Percentiles rank a stretch among this genome's conserved stretches.
Evolutionary conservation across 2,113 vertebrate species (phyloP).

Genomic region (Python bivittatus): DNA sequence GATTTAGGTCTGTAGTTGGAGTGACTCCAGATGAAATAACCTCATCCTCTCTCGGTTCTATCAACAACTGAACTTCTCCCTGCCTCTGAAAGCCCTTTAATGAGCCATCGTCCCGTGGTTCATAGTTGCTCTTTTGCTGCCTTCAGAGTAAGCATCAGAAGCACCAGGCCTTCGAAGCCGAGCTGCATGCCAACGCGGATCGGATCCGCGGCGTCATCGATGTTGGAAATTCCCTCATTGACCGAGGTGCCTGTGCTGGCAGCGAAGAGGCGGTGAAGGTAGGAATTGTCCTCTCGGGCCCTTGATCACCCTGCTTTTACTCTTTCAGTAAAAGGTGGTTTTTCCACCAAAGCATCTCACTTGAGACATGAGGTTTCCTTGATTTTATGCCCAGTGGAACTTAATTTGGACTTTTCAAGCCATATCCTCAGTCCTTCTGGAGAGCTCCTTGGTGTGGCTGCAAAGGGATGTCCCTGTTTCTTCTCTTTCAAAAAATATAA

Average conservation of each 20-base stretch:
- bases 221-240: conserved; percentile 93
- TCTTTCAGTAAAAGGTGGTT: background rate
- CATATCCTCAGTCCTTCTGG: background rate
- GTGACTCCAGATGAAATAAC: background rate
- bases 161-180: conserved; percentile 96
- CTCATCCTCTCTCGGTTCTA: background rate
- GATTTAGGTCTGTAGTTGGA: background rate
- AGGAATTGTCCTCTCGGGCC: background rate
- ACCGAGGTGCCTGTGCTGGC: conserved; percentile 92
- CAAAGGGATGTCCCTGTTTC: too few relatives aligned
- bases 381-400: background rate
- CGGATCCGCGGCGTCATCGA: conserved; percentile 95
- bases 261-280: conserved; percentile 98
- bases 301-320: background rate
- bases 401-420: too few relatives aligned
- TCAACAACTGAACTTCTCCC: background rate
- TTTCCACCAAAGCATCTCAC: background rate
- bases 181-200: conserved; percentile 96
- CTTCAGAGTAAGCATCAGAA: conserved; percentile 98
- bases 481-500: too few relatives aligned
- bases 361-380: background rate
- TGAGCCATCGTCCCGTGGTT: background rate
- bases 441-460: background rate
- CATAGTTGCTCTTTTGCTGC: background rate
- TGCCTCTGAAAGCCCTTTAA: conserved; percentile 38